Base-by-base conservation (phyloP, 2,113 vertebrate species). In the Anarrhichthys ocellatus region DNA sequence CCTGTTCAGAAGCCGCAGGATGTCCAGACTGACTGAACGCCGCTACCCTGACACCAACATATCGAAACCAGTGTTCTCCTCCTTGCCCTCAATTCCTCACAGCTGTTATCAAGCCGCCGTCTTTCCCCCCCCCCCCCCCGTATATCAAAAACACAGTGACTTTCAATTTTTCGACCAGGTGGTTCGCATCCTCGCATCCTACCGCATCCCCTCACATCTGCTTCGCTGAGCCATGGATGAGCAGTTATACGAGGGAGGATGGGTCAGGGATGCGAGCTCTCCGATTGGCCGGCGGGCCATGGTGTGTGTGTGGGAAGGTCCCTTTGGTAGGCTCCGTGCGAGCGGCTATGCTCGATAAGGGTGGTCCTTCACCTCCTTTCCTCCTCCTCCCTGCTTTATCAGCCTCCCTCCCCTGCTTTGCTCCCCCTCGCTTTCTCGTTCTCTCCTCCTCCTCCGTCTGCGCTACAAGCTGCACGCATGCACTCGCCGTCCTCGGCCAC, bases 291-390 rank as follows among this genome's bases (percentile, higher is more conserved):
- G 82, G 46, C 68, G 10, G 50, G 50, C 78, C 29, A 79, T 93
- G 93, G 90, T 93, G 90, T 92, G 93, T 92, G 89, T 90, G 89
- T 91, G 91, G 91, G 91, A 88, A 88, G 93, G 89, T 81, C 85
- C 64, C 82, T 90, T 82, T 83, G 87, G 89, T 90, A 87, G 88
- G 86, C 82, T 93, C 89, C 46, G 84, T 71, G 67, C 56, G 78
- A 92, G 61, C 61, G 80, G 84, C 78, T 87, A 17, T 82, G 89
- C 88, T 88, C 50, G 61, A 88, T 73, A 70, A 90, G 92, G 89
- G 92, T 82, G 91, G 88, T 92, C 88, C 90, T 91, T 90, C 75
- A 80, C 80, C 73, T 89, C 83, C 74, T 89, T 80, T 86, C 81
- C 85, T 82, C 80, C 69, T 73, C 81, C 81, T 74, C 74, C 34